Evolutionary conservation across 2,797 vertebrate genomes (phyloP).

Genomic region (Nothura maculosa): DNA sequence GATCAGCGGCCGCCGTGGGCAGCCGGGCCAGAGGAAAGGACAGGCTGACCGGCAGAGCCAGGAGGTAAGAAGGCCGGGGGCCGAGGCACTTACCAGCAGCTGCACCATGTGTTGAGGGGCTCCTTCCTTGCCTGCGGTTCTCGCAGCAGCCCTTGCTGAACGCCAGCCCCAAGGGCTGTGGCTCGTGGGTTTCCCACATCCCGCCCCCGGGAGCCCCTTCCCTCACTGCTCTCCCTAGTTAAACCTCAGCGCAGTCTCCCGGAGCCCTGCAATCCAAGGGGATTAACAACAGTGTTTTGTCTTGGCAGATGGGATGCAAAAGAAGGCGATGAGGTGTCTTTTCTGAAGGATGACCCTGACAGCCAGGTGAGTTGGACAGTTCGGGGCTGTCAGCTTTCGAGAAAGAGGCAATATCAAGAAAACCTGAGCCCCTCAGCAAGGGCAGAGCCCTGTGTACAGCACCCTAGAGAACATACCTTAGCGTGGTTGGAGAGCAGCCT

Average conservation of each 20-base stretch:
- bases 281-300: conserved; percentile 19
- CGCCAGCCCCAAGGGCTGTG: not conserved
- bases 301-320: conserved; percentile 89
- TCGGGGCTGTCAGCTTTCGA: not conserved
- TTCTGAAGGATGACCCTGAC: conserved; percentile 70
- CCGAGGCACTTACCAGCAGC: accelerated
- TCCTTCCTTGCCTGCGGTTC: not conserved
- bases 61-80: conserved; percentile 83
- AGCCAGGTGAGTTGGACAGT: conserved; percentile 66
- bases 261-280: not conserved
- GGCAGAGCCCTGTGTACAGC: not conserved
- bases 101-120: accelerated
- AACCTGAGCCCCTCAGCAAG: not conserved
- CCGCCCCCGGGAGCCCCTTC: not conserved
- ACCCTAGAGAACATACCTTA: too few species aligned
- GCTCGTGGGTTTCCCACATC: not conserved
- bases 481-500: not conserved
- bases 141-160: too few species aligned
- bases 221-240: conserved; percentile 13
- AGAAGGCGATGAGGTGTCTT: conserved; percentile 80
- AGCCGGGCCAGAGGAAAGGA: conserved; percentile 95
- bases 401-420: not conserved
- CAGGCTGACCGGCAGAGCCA: conserved; percentile 95
- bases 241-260: not conserved
- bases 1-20: conserved; percentile 82